Conservation (phyloP, 2,888 invertebrate genomes). For the Pelosia muscerda region DNA sequence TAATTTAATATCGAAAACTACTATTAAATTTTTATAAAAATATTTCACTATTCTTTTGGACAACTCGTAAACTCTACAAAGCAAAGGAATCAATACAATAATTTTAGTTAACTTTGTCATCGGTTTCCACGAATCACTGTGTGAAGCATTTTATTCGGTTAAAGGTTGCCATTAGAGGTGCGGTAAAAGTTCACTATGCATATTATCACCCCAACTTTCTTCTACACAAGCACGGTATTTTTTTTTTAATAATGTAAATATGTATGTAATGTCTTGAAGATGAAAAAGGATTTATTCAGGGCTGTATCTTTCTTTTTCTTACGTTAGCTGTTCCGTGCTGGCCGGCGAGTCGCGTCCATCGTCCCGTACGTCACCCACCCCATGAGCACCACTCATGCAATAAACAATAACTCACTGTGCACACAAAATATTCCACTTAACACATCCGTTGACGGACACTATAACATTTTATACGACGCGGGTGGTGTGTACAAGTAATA, state of each 20-base stretch:
- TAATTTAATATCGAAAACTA: too few relatives aligned
- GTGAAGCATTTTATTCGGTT: conserved; percentile 18
- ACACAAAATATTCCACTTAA: conserved; percentile 65
- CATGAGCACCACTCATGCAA: conserved; percentile 84
- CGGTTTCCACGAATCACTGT: conserved; percentile 7
- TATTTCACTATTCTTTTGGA: not conserved
- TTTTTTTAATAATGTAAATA: too few relatives aligned
- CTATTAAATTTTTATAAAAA: not conserved
- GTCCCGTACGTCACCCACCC: conserved; percentile 71
- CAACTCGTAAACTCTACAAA: not conserved
- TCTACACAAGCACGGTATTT: not conserved
- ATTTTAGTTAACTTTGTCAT: not conserved
- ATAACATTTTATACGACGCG: conserved; percentile 74
- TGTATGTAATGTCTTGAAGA: conserved; percentile 2
- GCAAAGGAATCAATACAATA: not conserved
- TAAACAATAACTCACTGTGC: conserved; percentile 71
- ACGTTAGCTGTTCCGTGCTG: conserved; percentile 85
- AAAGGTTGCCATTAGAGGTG: conserved; percentile 46
- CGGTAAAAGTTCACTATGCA: conserved; percentile 28
- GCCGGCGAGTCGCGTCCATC: conserved; percentile 82
- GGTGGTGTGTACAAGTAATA: conserved; percentile 40
- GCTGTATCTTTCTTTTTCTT: conserved; percentile 56
- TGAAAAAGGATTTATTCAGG: not conserved
- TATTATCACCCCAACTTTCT: not conserved
- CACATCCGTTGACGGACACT: conserved; percentile 62